Base-by-base conservation (phyloP, 2,113 vertebrate genomes). In the Neolamprologus fasciatus region DNA sequence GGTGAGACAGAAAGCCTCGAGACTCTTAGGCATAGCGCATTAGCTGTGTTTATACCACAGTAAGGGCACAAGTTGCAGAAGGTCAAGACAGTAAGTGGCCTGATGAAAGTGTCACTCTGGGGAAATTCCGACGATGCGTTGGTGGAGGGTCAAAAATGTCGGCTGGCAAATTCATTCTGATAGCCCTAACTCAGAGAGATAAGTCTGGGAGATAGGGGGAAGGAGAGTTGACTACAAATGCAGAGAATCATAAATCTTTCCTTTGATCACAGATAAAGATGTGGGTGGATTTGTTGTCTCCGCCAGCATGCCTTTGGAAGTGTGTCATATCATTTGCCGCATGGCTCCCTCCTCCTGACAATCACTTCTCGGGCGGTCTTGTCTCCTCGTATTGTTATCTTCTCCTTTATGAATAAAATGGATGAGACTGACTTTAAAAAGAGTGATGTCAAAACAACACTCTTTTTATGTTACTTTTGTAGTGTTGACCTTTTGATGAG, bases 61-160 rank as follows among this genome's bases (percentile, higher is more conserved):
- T 86, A 91, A 85, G 92, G 91, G 85, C 93, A 95, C 84, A 80
- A 89, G 47, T 50, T 35, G 23, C 21, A 26, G 86, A 88, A 95
- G 89, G 85, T 91, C 90, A 96, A 86, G 86, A 90, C 86, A 89
- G 85, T 96, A 91, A 95, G 26, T 91, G 95, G 94, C 85, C 81
- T 94, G 87, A 92, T 96, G 89, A 86, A 95, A 95, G 90, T 82
- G 73, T 92, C 95, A 91, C 86, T 95, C 83, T 81, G 89, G 90
- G 86, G 92, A 96, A 91, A 90, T 94, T 92, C 94, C 82, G 84
- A 87, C 40, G 23, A 45, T 71, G 73, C 71, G 73, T n/a, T 76
- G 42, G 83, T 50, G 21, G 86, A 94, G 91, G 71, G 85, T 89
- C 90, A 93, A 61, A 79, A 93, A 93, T 73, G 10, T 89, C 79